Percentiles rank a stretch among this genome's conserved stretches.
Conservation (phyloP, 2,888 invertebrate species). For the Poecilus cupreus region DNA sequence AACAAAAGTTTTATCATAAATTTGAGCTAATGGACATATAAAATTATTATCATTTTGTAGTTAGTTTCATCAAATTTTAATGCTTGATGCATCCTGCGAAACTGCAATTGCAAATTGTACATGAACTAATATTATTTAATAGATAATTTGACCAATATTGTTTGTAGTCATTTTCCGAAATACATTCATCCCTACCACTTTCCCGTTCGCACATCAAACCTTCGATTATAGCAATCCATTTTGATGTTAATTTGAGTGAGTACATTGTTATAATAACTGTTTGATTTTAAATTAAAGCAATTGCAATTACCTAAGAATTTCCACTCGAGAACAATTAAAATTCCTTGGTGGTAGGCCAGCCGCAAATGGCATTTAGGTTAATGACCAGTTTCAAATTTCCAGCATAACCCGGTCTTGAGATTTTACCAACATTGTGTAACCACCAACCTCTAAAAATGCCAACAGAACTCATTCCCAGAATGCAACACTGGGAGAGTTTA, state of each 20-base stretch:
- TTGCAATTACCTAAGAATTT: background rate
- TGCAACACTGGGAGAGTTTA: background rate
- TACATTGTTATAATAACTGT: background rate
- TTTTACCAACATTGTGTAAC: constrained; percentile 18
- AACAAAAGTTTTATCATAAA: too few species aligned
- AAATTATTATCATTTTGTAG: too few species aligned
- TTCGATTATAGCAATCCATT: too few species aligned
- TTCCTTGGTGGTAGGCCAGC: background rate
- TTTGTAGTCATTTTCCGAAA: too few species aligned
- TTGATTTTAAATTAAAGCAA: background rate
- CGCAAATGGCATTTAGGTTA: constrained; percentile 12
- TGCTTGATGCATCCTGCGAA: too few species aligned
- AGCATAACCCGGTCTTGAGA: constrained; percentile 18
- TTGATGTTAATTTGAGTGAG: background rate
- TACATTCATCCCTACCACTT: too few species aligned
- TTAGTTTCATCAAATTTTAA: too few species aligned
- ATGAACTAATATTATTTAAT: too few species aligned
- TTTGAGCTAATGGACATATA: too few species aligned
- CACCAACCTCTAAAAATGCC: constrained; percentile 3
- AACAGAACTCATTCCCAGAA: background rate
- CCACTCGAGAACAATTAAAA: background rate
- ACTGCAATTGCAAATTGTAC: too few species aligned
- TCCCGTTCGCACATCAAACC: too few species aligned
- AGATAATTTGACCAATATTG: too few species aligned
- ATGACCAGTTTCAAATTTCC: constrained; percentile 36